phyloP scores from a whole-genome alignment of 2,797 vertebrate species.

The Heterohyrax brucei region DNA sequence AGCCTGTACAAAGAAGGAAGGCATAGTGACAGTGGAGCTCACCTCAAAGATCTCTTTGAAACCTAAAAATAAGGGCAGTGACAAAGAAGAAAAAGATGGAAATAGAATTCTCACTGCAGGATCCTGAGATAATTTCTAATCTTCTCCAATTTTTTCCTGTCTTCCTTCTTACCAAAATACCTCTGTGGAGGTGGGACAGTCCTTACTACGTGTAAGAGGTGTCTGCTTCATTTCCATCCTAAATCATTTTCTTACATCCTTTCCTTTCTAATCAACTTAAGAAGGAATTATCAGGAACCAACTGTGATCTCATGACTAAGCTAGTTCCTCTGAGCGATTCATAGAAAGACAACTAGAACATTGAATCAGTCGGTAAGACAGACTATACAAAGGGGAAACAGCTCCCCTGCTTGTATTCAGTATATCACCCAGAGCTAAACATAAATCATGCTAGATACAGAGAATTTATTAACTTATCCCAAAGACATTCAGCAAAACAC shows the following conservation, averaged over 20 bases:
- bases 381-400: neutral
- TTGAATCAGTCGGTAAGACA: slow-evolving; percentile 61
- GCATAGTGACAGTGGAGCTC: slow-evolving; percentile 34
- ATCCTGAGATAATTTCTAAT: slow-evolving; percentile 68
- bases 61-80: slow-evolving; percentile 71
- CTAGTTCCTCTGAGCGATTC: slow-evolving; percentile 61
- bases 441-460: neutral
- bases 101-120: slow-evolving; percentile 36
- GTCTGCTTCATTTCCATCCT: slow-evolving; percentile 58
- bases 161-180: slow-evolving; percentile 52
- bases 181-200: neutral
- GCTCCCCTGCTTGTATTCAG: slow-evolving; percentile 6
- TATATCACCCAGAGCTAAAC: neutral
- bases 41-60: slow-evolving; percentile 74
- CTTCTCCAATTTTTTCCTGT: slow-evolving; percentile 67
- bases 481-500: neutral
- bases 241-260: slow-evolving; percentile 52
- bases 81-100: neutral
- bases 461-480: slow-evolving; percentile 16
- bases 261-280: slow-evolving; percentile 64
- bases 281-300: slow-evolving; percentile 25
- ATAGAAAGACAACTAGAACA: neutral
- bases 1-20: slow-evolving; percentile 34
- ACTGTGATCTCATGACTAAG: neutral
- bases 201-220: slow-evolving; percentile 31